phyloP scores from a whole-genome alignment of 2,113 vertebrate genomes.

The Sorex fumeus region DNA sequence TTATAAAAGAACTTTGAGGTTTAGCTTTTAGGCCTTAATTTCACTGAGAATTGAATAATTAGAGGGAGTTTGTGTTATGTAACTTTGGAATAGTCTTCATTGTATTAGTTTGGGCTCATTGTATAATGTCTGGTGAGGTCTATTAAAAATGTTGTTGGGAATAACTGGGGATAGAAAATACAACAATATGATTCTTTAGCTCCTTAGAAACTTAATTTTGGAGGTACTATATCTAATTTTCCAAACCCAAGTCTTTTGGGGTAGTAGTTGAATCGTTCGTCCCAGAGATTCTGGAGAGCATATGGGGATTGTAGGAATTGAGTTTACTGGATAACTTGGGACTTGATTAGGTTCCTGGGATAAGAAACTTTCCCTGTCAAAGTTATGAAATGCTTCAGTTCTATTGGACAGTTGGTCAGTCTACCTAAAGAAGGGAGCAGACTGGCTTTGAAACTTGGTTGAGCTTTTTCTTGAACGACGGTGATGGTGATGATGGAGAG shows the following conservation, averaged over 20 bases:
- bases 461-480: not conserved
- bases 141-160: conserved; percentile 38
- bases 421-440: not conserved
- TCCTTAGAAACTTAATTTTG: conserved; percentile 33
- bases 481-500: not conserved
- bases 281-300: not conserved
- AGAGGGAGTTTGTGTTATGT: conserved; percentile 64
- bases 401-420: not conserved
- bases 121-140: conserved; percentile 66
- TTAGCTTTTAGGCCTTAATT: conserved; percentile 70
- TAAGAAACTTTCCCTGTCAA: not conserved
- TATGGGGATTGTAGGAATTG: not conserved
- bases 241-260: conserved; percentile 20
- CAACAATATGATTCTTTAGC: conserved; percentile 51
- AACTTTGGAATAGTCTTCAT: conserved; percentile 67
- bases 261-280: not conserved
- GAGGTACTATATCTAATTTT: conserved; percentile 53
- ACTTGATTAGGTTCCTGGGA: not conserved
- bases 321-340: not conserved
- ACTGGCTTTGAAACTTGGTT: not conserved
- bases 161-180: conserved; percentile 48
- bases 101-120: conserved; percentile 72
- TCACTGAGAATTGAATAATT: conserved; percentile 79
- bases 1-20: conserved; percentile 47
- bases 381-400: not conserved